phyloP scores from a whole-genome alignment of 2,113 vertebrate genomes.

The Theristicus caerulescens region DNA sequence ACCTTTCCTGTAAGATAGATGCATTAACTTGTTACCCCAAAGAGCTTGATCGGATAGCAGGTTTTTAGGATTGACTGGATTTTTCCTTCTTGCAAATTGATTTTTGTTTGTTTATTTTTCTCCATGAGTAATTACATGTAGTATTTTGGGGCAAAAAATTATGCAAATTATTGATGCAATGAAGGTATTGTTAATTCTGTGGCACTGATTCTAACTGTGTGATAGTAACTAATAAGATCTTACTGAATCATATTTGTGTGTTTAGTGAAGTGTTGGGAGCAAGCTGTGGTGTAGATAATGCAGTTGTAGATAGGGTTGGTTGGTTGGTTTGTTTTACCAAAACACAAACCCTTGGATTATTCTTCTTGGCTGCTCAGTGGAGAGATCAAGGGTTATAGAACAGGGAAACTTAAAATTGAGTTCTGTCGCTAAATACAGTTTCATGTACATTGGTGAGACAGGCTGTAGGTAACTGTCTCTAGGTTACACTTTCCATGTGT shows the following conservation, averaged over 20 bases:
- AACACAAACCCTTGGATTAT: background rate
- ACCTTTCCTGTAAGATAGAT: background rate
- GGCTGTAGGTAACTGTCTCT: background rate
- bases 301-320: background rate
- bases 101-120: background rate
- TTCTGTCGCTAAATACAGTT: background rate
- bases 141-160: background rate
- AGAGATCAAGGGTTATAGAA: background rate
- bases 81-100: background rate
- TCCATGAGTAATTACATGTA: background rate
- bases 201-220: background rate
- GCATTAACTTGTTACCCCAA: background rate
- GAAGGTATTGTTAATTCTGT: background rate
- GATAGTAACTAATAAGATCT: background rate
- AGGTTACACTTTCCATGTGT: background rate
- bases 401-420: background rate
- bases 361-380: background rate
- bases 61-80: background rate
- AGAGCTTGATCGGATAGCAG: background rate
- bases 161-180: background rate
- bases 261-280: background rate
- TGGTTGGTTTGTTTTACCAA: background rate
- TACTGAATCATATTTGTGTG: background rate
- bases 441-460: background rate
- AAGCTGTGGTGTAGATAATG: background rate